Evolutionary conservation across 37 sponge, comb jelly and placozoan genomes (phyloP).

Genomic region (Aplysina aerophoba): DNA sequence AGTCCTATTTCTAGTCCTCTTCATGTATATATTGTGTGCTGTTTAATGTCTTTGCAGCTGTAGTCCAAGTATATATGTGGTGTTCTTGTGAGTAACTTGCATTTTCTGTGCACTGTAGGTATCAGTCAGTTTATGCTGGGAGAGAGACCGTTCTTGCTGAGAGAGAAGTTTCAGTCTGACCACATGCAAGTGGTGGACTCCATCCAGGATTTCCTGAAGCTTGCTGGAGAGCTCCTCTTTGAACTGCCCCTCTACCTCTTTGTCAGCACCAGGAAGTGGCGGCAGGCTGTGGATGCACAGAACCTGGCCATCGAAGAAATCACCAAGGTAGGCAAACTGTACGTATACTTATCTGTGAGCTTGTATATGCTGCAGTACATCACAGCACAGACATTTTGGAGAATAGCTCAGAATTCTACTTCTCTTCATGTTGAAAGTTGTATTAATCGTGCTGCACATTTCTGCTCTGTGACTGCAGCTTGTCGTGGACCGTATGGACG

Average conservation of each 20-base stretch:
- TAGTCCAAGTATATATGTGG: too few relatives aligned
- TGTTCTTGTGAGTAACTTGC: too few relatives aligned
- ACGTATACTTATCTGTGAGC: too few relatives aligned
- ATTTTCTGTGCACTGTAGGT: too few relatives aligned
- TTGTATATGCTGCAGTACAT: too few relatives aligned
- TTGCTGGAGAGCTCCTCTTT: conserved; percentile 39
- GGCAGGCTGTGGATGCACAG: neutral
- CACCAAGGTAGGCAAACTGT: conserved; percentile 1
- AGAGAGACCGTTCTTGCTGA: conserved; percentile 17
- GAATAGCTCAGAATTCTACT: too few relatives aligned
- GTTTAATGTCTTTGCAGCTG: too few relatives aligned
- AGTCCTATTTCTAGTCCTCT: too few relatives aligned
- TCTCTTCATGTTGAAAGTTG: too few relatives aligned
- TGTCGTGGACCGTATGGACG: conserved; percentile 17
- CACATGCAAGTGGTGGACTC: neutral
- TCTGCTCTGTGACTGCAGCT: neutral
- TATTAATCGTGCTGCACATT: too few relatives aligned
- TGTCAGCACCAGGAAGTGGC: conserved; percentile 36
- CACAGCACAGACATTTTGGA: too few relatives aligned
- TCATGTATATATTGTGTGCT: too few relatives aligned
- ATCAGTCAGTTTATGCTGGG: conserved; percentile 30
- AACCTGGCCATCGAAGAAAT: conserved; percentile 16
- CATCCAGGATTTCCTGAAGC: conserved; percentile 16
- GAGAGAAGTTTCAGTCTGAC: neutral
- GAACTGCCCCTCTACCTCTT: conserved; percentile 42